Evolutionary conservation across 53 echinoderm and acorn worm genomes (phyloP), one percentile per base, ranked within the genome.

Genomic region (Actinopyga echinites): DNA sequence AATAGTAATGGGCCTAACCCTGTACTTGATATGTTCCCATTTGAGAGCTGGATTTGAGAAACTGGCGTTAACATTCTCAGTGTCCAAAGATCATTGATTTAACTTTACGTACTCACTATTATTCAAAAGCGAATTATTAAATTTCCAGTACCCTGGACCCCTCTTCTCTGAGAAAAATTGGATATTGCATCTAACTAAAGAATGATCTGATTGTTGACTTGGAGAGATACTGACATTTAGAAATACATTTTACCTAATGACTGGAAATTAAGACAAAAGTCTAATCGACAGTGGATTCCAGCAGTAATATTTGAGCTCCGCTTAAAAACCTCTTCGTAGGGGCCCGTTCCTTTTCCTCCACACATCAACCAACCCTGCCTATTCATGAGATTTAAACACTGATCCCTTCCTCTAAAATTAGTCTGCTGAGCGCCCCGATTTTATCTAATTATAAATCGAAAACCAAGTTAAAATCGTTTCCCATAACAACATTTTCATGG

Each of bases 201-300:
- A 83, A 30, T 83, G 83, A 40, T 83, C 83, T 5, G 83, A 64
- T 0, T 52, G 30, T 25, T 44, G 28, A 45, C 66, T 30, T 6
- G 66, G 38, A 5, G 30, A 42, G 30, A 44, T 6, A 2, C 0
- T 23, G 30, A 6, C 0, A 44, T n/a, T 83, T 26, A 11, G 13
- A 42, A 0, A 67, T 38, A 17, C 4, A 12, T 32, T 45, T 30
- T 0, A 0, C 11, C 0, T 40, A 2, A 34, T 35, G 1, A 21
- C 83, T 20, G 20, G 66, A 64, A 43, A 64, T 36, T 0, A 64
- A 30, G 54, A 83, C n/a, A 83, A 45, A 83, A 83, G 25, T 83
- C 83, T 43, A 83, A 31, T 17, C 66, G 11, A 52, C 65, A 64
- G 12, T 0, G 30, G 7, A 65, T 66, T 31, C 52, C 35, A 0